Percentiles rank a stretch among this genome's conserved stretches.
These are phyloP conservation scores for Hemibagrus guttatus DNA, from an alignment of 2,797 vertebrate genomes.

Conservation along the genomic window DNA sequence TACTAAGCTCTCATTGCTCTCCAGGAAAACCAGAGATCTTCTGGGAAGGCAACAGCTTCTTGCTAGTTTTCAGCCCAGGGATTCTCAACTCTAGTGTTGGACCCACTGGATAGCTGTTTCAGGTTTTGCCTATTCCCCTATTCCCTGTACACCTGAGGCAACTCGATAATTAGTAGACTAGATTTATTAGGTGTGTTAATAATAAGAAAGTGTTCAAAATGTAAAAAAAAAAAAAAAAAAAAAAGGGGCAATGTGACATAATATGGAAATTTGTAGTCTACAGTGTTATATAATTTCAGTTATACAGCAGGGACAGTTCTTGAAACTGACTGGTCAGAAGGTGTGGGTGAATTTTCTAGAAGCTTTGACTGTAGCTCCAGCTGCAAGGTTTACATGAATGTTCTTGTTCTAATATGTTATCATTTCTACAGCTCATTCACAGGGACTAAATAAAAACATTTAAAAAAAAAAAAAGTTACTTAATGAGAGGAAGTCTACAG, in stretches of 20 bases:
- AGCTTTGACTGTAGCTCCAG: not conserved
- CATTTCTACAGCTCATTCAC: not conserved
- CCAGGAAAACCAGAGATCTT: not conserved
- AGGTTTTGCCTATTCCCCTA: constrained; percentile 2
- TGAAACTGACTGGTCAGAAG: not conserved
- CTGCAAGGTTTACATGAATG: not conserved
- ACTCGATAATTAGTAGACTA: not conserved
- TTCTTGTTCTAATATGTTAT: not conserved
- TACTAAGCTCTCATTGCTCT: not conserved
- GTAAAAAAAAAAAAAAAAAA: too few relatives aligned
- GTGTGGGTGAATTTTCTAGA: not conserved
- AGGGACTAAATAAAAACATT: not conserved
- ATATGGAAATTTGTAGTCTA: not conserved
- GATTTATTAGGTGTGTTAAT: not conserved
- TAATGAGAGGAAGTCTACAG: not conserved
- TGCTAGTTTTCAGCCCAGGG: not conserved
- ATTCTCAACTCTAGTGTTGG: not conserved
- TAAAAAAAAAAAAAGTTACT: not conserved
- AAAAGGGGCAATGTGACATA: not conserved
- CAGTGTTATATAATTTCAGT: not conserved
- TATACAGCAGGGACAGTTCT: not conserved
- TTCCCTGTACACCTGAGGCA: constrained; percentile 21
- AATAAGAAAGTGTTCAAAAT: not conserved
- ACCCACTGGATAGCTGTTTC: not conserved
- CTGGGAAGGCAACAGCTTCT: too few relatives aligned